These are phyloP conservation scores for Nemurella pictetii DNA, from an alignment of 2,888 invertebrate species.

Conservation along the genomic window DNA sequence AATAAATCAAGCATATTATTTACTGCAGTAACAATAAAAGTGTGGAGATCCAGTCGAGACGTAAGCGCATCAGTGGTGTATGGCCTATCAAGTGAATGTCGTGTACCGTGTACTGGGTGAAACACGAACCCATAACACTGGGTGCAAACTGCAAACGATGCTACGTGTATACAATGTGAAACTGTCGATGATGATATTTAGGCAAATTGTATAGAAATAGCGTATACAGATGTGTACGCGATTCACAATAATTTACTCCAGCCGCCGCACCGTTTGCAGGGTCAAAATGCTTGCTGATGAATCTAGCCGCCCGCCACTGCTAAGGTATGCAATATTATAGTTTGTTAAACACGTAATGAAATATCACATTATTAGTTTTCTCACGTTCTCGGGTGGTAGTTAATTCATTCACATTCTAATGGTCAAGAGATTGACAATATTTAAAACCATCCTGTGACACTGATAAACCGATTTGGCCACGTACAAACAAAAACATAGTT, in stretches of 20 bases:
- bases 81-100: too few relatives aligned
- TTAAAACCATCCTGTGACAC: not conserved
- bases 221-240: not conserved
- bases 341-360: constrained; percentile 15
- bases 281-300: not conserved
- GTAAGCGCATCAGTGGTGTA: too few relatives aligned
- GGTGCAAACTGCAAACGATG: not conserved
- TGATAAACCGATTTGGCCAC: not conserved
- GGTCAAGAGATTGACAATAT: not conserved
- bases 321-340: constrained; percentile 7
- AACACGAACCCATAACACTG: not conserved
- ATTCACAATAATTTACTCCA: constrained; percentile 5
- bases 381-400: constrained; percentile 21
- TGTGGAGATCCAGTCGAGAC: too few relatives aligned
- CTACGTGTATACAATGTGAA: not conserved
- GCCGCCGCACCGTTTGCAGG: not conserved
- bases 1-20: too few relatives aligned
- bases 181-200: not conserved
- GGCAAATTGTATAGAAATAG: not conserved
- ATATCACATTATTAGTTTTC: constrained; percentile 25
- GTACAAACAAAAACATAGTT: not conserved
- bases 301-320: constrained; percentile 16
- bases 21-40: too few relatives aligned
- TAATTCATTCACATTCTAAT: not conserved
- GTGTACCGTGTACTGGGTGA: too few relatives aligned